phyloP scores from a whole-genome alignment of 2,888 invertebrate genomes.

The Campopleginae sp. region DNA sequence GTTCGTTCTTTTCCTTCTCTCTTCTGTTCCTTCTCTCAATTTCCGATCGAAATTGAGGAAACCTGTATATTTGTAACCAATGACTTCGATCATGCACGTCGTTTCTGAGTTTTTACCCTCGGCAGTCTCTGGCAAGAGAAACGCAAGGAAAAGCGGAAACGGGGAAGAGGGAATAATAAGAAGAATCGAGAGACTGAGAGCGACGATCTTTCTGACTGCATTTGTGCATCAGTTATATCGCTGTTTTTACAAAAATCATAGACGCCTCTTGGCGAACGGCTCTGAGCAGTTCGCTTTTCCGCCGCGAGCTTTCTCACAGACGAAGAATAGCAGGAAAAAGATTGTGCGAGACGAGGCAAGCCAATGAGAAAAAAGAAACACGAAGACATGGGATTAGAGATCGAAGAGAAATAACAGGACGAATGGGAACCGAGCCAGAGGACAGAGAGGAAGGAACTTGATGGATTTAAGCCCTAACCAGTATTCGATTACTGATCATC shows the following conservation, averaged over 20 bases:
- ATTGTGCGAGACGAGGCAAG: slow-evolving; percentile 8
- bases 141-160: neutral
- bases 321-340: slow-evolving; percentile 33
- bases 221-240: slow-evolving; percentile 48
- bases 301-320: neutral
- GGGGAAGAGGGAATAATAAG: neutral
- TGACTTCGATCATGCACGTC: slow-evolving; percentile 28
- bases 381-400: slow-evolving; percentile 8
- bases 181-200: slow-evolving; percentile 36
- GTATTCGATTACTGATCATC: slow-evolving; percentile 79
- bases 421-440: slow-evolving; percentile 40
- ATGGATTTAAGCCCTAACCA: slow-evolving; percentile 81
- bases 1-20: neutral
- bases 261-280: slow-evolving; percentile 7
- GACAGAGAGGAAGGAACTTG: slow-evolving; percentile 70
- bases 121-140: slow-evolving; percentile 25
- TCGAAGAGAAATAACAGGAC: slow-evolving; percentile 57
- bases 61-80: slow-evolving; percentile 29
- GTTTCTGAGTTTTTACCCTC: slow-evolving; percentile 54
- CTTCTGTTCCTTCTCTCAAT: neutral
- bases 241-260: slow-evolving; percentile 37
- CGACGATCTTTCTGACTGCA: slow-evolving; percentile 43
- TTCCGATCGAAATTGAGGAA: slow-evolving; percentile 26
- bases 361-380: slow-evolving; percentile 9
- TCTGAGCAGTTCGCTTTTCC: neutral